These are phyloP conservation scores for Dromas ardeola DNA, from an alignment of 2,113 vertebrate species.

Conservation along the genomic window DNA sequence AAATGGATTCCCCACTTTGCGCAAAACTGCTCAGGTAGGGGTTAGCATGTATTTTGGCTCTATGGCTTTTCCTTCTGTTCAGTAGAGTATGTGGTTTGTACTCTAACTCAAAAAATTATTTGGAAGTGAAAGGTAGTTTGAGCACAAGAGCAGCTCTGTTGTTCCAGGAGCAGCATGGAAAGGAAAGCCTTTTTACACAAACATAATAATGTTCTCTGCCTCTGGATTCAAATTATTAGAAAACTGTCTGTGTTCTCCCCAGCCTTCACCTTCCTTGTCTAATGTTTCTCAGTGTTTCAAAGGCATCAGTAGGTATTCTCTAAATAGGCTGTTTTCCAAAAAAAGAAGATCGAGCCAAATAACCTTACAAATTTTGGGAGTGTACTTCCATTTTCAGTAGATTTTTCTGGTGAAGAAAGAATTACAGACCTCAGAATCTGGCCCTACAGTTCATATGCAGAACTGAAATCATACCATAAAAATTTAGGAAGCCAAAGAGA, in stretches of 20 bases:
- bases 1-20: not conserved
- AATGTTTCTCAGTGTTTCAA: not conserved
- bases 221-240: not conserved
- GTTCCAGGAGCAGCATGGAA: not conserved
- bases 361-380: not conserved
- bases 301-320: not conserved
- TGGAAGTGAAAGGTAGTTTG: not conserved
- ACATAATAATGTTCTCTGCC: not conserved
- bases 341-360: not conserved
- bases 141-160: not conserved
- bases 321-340: not conserved
- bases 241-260: not conserved
- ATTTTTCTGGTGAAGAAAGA: not conserved
- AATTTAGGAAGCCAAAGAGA: not conserved
- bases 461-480: not conserved
- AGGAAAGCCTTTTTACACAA: not conserved
- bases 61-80: not conserved
- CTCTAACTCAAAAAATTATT: not conserved
- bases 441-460: not conserved
- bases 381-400: not conserved
- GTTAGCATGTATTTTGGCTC: not conserved
- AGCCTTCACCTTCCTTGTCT: not conserved
- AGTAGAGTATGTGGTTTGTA: not conserved
- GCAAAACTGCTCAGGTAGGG: not conserved
- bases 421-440: not conserved